These are phyloP conservation scores for Entelurus aequoreus DNA, from an alignment of 2,113 vertebrate species.

Conservation along the genomic window DNA sequence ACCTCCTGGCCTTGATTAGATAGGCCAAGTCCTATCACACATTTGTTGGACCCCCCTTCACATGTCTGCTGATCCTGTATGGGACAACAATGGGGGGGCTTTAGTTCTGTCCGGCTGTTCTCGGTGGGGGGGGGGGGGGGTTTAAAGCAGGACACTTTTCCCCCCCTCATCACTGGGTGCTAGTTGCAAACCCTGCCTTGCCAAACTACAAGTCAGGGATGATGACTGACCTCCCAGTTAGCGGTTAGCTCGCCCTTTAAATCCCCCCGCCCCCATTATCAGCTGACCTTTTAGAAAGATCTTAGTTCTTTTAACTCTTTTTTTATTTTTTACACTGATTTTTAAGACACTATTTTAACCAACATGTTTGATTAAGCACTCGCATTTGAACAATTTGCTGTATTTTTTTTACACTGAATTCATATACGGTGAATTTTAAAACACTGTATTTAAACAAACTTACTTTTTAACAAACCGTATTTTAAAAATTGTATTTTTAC, in stretches of 20 bases:
- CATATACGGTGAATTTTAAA: too few relatives aligned
- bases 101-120: conserved; percentile 74
- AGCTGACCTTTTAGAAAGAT: too few relatives aligned
- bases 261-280: conserved; percentile 23
- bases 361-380: too few relatives aligned
- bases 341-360: too few relatives aligned
- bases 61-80: conserved; percentile 79
- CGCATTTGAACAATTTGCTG: too few relatives aligned
- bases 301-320: too few relatives aligned
- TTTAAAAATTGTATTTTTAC: too few relatives aligned
- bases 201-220: conserved; percentile 8
- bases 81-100: conserved; percentile 85
- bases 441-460: too few relatives aligned
- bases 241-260: conserved; percentile 46
- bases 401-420: too few relatives aligned
- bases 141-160: conserved; percentile 48
- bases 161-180: conserved; percentile 39
- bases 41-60: conserved; percentile 74
- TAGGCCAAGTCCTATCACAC: conserved; percentile 90
- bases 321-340: too few relatives aligned
- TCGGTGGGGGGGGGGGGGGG: conserved; percentile 54
- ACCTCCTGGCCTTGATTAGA: conserved; percentile 99
- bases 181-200: conserved; percentile 26
- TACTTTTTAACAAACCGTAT: too few relatives aligned
- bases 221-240: conserved; percentile 56